Evolutionary conservation across 2,888 invertebrate genomes (phyloP).

Genomic region (Mesorhabditis spiculigera): DNA sequence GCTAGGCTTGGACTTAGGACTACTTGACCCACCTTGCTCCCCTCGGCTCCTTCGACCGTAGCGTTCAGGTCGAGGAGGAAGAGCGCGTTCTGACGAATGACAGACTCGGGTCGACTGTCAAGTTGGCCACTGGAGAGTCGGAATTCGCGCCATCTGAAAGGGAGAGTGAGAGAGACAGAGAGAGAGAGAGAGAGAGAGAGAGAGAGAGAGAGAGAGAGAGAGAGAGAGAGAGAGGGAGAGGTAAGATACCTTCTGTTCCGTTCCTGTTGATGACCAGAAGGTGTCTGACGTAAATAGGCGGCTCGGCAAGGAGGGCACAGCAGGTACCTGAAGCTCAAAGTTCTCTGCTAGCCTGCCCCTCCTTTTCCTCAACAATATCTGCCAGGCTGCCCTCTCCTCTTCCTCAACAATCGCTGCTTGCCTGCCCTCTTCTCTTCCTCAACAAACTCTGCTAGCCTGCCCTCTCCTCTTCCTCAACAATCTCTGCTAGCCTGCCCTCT

Average conservation of each 20-base stretch:
- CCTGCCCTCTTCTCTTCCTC: no score
- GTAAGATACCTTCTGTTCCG: conserved; percentile 25
- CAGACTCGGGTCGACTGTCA: conserved; percentile 40
- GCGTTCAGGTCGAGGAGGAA: conserved; percentile 77
- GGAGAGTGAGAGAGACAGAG: no score
- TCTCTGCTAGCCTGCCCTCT: no score
- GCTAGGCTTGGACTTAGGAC: background rate
- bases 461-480: no score
- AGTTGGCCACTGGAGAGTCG: conserved; percentile 34
- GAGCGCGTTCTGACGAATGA: conserved; percentile 86
- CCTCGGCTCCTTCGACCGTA: conserved; percentile 44
- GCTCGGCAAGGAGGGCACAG: conserved; percentile 87
- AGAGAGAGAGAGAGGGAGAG: no score
- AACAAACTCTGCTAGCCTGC: no score
- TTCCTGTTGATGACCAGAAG: conserved; percentile 39
- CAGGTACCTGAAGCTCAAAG: conserved; percentile 68
- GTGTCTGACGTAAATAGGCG: conserved; percentile 66
- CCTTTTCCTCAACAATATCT: no score
- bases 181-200: background rate
- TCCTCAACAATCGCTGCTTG: no score
- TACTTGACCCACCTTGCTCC: conserved; percentile 1
- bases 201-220: background rate
- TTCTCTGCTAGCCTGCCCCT: no score
- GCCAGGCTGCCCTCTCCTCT: no score
- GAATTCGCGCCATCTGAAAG: conserved; percentile 41